Evolutionary conservation across 2,888 invertebrate species (phyloP).

Genomic region (Vesta saturnalis): DNA sequence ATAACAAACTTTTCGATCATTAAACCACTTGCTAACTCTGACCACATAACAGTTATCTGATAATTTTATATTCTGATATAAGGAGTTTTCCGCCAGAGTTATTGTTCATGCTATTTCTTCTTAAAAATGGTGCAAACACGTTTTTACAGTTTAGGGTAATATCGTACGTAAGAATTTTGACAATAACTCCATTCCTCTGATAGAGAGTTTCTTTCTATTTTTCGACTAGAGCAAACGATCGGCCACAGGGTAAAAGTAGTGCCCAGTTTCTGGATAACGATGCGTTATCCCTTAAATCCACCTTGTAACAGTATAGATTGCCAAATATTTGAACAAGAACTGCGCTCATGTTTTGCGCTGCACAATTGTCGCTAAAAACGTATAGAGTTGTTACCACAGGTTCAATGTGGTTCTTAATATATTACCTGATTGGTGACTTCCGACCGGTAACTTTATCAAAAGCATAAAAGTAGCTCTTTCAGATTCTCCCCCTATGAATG

Average conservation of each 20-base stretch:
- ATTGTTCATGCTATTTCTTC: too few species aligned
- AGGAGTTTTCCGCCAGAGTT: too few species aligned
- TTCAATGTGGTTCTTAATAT: slow-evolving; percentile 4
- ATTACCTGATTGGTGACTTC: slow-evolving; percentile 3
- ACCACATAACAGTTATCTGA: too few species aligned
- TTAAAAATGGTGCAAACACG: not conserved
- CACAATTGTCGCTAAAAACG: slow-evolving; percentile 1
- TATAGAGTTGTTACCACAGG: slow-evolving; percentile 2
- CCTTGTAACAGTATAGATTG: too few species aligned
- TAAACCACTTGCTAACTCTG: too few species aligned
- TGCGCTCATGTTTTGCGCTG: not conserved
- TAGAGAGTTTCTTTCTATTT: not conserved
- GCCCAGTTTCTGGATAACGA: not conserved
- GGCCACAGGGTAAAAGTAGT: too few species aligned
- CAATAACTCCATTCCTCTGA: not conserved
- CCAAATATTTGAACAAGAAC: too few species aligned
- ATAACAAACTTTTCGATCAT: too few species aligned
- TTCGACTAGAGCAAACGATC: too few species aligned
- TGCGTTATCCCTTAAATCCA: not conserved
- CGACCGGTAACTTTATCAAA: not conserved
- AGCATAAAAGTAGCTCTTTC: not conserved
- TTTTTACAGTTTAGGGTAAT: not conserved
- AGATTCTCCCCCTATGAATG: not conserved
- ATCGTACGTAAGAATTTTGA: not conserved
- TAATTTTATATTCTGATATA: too few species aligned